Evolutionary conservation across 2,888 invertebrate species (phyloP), one percentile per base, ranked within the genome.

Genomic region (Blera fallax): DNA sequence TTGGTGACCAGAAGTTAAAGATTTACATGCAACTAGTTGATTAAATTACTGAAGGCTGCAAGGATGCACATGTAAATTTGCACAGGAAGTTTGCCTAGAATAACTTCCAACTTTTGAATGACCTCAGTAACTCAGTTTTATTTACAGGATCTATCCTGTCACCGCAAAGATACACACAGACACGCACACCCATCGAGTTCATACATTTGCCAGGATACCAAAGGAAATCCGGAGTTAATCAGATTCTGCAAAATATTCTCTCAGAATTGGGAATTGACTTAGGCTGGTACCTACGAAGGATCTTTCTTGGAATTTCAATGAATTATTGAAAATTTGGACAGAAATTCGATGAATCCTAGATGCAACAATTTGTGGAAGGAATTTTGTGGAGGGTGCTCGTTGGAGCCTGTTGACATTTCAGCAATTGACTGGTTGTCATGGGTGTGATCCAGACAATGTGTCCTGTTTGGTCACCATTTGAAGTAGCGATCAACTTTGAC

Each of bases 21-120:
- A 24, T 24, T 62, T 62, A 50, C 69, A 80, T 70, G 79, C 84
- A 84, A 84, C 84, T 84, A 32, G 84, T 84, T 76, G 79, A 84
- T 65, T 76, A 34, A 65, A 77, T 70, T 40, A n/a, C 52, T 29
- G 24, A 4, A 50, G 37, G n/a, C 16, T 67, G 56, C 50, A 73
- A 60, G 40, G 14, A 18, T 43, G 27, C 29, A 32, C 21, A 32
- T 52, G 69, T 52, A 65, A 37, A 69, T 48, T 58, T 60, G 34
- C 52, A 27, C 14, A 45, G 37, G 16, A 48, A 67, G 50, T 37
- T 67, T 78, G n/a, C 16, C 29, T 37, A 43, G 43, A 77, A 73
- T 74, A 81, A 83, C 54, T 74, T 79, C 43, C 50, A 56, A 70
- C 56, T 76, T 70, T 76, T 52, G 74, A 74, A 69, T 76, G 65